Base-by-base conservation (phyloP, 2,888 invertebrate species). In the Tridacna crocea region DNA sequence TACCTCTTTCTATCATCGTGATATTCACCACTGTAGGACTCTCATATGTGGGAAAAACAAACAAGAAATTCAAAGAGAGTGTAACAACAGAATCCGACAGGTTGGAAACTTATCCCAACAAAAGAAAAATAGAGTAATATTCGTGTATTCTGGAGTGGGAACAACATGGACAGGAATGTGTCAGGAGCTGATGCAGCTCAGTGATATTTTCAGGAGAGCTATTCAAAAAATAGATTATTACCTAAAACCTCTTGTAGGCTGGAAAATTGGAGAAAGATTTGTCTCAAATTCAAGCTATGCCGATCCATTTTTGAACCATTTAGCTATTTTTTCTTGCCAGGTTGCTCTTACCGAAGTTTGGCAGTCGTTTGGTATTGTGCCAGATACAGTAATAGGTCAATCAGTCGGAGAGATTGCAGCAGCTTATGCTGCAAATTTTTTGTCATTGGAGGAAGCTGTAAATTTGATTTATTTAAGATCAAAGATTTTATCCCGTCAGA, bases 91-190 rank as follows among this genome's bases (percentile, higher is more conserved):
- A 24, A 17, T 19, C 0, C 55, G 47, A n/a, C n/a, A 48, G 12
- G 47, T 24, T 2, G 19, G 51, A 3, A 46, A 73, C n/a, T 12
- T 65, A 22, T 47, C 19, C 4, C 51, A 26, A 10, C 22, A 22
- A 55, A 24, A 22, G 26, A 27, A n/a, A 55, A 22, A 51, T 26
- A 72, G 26, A 6, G 51, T 22, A 17, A 27, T 72, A 26, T 92
- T 90, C 74, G 90, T 92, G 8, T 92, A 88, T 75, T 87, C 90
- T 83, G 92, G 92, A 1, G 90, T 91, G 74, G 92, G 92, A 12
- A 92, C 91, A 22, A 75, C 86, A 12, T 92, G 91, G 91, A 75
- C 75, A 22, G 90, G 91, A 11, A 92, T 92, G 92, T 89, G 91
- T 63, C 72, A 75, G 63, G 88, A 89, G 60, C 55, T 92, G 68